Conservation (phyloP, 2,113 vertebrate species). For the Nibea albiflora region DNA sequence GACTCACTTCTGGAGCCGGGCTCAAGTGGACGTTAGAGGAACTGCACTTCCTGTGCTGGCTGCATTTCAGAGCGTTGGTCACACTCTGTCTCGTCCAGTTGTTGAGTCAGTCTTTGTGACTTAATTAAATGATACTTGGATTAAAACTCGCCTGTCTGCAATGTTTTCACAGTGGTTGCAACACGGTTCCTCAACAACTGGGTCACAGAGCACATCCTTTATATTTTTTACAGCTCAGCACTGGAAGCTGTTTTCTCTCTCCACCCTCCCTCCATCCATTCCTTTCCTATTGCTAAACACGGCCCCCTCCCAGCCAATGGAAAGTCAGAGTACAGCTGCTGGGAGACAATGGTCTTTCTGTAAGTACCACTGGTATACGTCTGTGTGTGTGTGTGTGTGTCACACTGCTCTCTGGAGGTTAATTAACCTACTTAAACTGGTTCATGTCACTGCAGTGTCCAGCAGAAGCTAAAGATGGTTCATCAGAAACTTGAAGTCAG, state of each 20-base stretch:
- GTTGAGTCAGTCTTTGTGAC: neutral
- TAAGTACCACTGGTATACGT: slow-evolving; percentile 20
- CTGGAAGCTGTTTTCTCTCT: slow-evolving; percentile 19
- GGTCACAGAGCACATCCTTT: slow-evolving; percentile 28
- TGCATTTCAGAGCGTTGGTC: no score
- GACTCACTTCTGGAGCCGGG: no score
- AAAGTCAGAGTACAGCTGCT: slow-evolving; percentile 70
- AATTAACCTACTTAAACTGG: slow-evolving; percentile 48
- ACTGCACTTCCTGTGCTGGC: no score
- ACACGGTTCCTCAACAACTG: slow-evolving; percentile 1
- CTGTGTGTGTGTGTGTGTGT: slow-evolving; percentile 15
- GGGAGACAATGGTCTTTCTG: slow-evolving; percentile 84
- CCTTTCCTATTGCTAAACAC: slow-evolving; percentile 70
- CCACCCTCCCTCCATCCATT: slow-evolving; percentile 38
- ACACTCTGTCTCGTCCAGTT: no score
- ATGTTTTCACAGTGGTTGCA: neutral
- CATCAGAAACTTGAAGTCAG: no score
- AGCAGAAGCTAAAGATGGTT: neutral
- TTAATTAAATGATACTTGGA: neutral
- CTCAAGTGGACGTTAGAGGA: no score
- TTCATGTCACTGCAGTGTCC: slow-evolving; percentile 8
- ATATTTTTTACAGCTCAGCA: slow-evolving; percentile 18
- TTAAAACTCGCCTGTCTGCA: neutral
- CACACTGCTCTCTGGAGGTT: slow-evolving; percentile 27
- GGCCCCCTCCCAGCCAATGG: slow-evolving; percentile 70